Percentiles rank a stretch among this genome's conserved stretches.
Evolutionary conservation across 1,140 invertebrate genomes (phyloP).

Genomic region (Diachasmimorpha longicaudata): DNA sequence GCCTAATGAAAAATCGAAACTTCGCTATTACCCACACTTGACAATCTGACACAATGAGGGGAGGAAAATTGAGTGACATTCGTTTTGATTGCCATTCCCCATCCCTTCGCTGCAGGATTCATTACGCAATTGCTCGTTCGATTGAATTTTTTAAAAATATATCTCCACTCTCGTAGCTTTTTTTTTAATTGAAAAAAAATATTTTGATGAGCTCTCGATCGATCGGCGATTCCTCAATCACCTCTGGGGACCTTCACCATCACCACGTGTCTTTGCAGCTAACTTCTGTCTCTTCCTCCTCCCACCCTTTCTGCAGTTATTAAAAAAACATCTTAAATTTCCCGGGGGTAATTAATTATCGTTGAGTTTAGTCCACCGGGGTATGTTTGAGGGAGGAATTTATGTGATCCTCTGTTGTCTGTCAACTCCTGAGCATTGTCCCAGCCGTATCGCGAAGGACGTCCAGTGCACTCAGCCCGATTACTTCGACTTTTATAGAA

Average conservation of each 20-base stretch:
- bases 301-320: no score
- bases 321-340: neutral
- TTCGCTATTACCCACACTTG: neutral
- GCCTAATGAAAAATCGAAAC: constrained; percentile 34
- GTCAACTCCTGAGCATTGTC: no score
- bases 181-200: no score
- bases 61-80: neutral
- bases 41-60: neutral
- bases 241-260: neutral
- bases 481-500: neutral
- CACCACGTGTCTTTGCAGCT: neutral
- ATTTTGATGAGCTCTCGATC: neutral
- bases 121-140: no score
- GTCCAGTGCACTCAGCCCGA: neutral
- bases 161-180: no score
- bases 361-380: no score
- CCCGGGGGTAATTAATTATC: neutral
- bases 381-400: no score
- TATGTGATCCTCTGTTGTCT: no score
- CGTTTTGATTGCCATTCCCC: neutral
- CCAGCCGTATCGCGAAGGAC: neutral
- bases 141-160: no score
- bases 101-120: neutral
- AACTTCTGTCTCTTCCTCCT: neutral
- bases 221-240: neutral